Conservation (phyloP, 2,888 invertebrate species). For the Spatulosminthurus flaviceps region DNA sequence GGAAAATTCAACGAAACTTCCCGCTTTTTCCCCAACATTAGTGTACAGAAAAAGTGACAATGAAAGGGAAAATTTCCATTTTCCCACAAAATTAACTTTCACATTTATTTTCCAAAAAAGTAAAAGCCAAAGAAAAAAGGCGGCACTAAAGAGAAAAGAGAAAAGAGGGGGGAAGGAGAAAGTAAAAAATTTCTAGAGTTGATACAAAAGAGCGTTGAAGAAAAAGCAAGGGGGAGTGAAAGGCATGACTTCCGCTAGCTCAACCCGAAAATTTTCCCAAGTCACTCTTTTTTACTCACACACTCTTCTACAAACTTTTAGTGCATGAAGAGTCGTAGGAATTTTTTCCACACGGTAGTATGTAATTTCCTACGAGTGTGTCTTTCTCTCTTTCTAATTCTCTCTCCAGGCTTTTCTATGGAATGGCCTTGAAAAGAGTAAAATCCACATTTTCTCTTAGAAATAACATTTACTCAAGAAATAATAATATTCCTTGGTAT, state of each 20-base stretch:
- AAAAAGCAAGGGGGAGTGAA: background rate
- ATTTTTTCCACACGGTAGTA: background rate
- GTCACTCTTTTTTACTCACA: too few species aligned
- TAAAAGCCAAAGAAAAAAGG: background rate
- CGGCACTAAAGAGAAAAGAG: background rate
- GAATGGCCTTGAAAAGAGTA: background rate
- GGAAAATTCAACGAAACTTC: too few species aligned
- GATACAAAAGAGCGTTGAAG: background rate
- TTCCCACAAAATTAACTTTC: constrained; percentile 22
- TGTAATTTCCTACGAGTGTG: background rate
- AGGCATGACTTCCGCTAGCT: constrained; percentile 20
- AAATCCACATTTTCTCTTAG: background rate
- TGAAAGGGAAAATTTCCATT: background rate
- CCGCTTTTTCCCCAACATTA: background rate
- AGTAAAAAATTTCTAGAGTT: too few species aligned
- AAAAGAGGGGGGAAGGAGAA: background rate
- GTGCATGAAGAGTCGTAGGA: background rate
- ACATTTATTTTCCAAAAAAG: constrained; percentile 6
- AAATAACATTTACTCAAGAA: background rate
- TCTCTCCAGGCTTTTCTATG: background rate
- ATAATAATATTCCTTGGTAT: too few species aligned
- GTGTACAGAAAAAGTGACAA: background rate
- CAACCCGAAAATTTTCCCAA: constrained; percentile 39
- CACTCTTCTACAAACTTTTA: too few species aligned
- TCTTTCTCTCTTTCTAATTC: background rate